phyloP scores from a whole-genome alignment of 23 tunicate species.

The Halocynthia aurantium region DNA sequence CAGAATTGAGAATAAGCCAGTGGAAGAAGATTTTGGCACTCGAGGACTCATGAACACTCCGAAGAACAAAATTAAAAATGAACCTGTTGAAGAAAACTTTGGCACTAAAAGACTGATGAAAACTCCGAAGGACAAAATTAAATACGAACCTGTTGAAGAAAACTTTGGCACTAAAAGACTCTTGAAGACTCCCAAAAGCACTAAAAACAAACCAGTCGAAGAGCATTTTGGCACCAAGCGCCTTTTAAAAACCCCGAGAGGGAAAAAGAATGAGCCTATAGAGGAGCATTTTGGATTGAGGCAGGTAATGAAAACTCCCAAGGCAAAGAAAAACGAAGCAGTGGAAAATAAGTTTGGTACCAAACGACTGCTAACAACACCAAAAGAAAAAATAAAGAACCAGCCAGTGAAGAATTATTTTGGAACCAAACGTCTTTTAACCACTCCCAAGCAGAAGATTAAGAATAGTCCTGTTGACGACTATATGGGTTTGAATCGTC shows the following conservation, averaged over 20 bases:
- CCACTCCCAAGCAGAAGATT: slow-evolving; percentile 5
- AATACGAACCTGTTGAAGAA: slow-evolving; percentile 29
- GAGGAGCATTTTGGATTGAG: slow-evolving; percentile 48
- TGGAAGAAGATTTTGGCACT: slow-evolving; percentile 52
- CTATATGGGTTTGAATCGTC: too few relatives aligned
- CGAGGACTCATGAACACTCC: slow-evolving; percentile 53
- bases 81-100: slow-evolving; percentile 49
- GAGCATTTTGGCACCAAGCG: slow-evolving; percentile 63
- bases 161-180: slow-evolving; percentile 39
- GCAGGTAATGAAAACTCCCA: slow-evolving; percentile 29
- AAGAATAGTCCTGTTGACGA: slow-evolving; percentile 5
- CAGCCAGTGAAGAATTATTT: slow-evolving; percentile 34
- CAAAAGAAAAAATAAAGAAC: slow-evolving; percentile 27
- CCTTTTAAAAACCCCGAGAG: slow-evolving; percentile 48
- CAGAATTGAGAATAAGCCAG: slow-evolving; percentile 9
- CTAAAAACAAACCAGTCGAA: slow-evolving; percentile 12
- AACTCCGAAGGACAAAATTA: slow-evolving; percentile 46
- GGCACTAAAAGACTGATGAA: slow-evolving; percentile 44
- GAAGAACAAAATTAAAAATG: slow-evolving; percentile 16
- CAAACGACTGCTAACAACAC: slow-evolving; percentile 37
- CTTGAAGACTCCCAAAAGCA: slow-evolving; percentile 18
- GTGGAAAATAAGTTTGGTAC: slow-evolving; percentile 51
- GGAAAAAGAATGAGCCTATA: slow-evolving; percentile 18
- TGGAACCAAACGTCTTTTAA: slow-evolving; percentile 28
- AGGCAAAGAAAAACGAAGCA: slow-evolving; percentile 10